phyloP scores from a whole-genome alignment of 1,140 invertebrate species.

The Amphibalanus amphitrite region DNA sequence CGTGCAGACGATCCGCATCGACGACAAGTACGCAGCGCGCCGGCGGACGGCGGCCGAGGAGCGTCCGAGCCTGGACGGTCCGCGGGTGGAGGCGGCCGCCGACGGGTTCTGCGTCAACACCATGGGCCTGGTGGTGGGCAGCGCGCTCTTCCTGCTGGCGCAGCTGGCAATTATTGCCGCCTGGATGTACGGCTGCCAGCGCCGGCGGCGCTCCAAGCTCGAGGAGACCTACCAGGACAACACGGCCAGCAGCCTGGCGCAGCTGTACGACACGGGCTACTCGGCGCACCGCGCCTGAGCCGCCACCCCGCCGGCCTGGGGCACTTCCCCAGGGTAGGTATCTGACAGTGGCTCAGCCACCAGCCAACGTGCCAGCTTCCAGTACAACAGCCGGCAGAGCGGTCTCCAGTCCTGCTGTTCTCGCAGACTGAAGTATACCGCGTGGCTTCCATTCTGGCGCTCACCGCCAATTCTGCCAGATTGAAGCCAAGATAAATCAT shows the following conservation, averaged over 20 bases:
- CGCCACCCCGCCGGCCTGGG: too few relatives aligned
- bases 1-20: constrained; percentile 78
- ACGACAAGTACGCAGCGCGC: constrained; percentile 53
- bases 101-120: constrained; percentile 44
- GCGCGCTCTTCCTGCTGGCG: constrained; percentile 59
- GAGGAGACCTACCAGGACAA: constrained; percentile 32
- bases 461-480: too few relatives aligned
- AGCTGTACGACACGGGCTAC: constrained; percentile 67
- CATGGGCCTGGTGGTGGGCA: constrained; percentile 55
- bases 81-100: not conserved
- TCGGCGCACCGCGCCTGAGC: constrained; percentile 51
- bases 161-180: constrained; percentile 62
- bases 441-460: too few relatives aligned
- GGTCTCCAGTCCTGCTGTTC: too few relatives aligned
- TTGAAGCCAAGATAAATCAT: too few relatives aligned
- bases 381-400: too few relatives aligned
- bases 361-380: too few relatives aligned
- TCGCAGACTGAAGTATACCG: too few relatives aligned
- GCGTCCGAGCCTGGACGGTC: not conserved
- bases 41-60: not conserved
- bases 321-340: too few relatives aligned
- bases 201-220: constrained; percentile 41
- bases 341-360: not conserved
- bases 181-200: constrained; percentile 60
- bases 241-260: constrained; percentile 59